Conservation (phyloP, 2,113 vertebrate genomes). For the Sinocyclocheilus anshuiensis region DNA sequence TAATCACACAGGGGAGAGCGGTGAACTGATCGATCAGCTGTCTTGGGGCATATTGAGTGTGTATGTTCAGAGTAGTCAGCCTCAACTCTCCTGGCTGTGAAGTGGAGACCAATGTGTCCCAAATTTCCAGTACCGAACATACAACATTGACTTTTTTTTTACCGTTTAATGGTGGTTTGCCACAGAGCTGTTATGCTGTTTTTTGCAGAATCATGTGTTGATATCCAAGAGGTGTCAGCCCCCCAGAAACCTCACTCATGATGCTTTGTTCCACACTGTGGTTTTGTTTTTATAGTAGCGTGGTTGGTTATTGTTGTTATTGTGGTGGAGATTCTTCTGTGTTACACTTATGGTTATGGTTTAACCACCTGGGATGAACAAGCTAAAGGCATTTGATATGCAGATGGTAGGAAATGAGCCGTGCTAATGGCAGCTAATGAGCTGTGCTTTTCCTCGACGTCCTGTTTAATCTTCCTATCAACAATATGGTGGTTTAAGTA, state of each 20-base stretch:
- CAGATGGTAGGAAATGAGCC: conserved; percentile 16
- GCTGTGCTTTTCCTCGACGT: not conserved
- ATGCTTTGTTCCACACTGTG: no score
- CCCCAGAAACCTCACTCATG: no score
- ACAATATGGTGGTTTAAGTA: not conserved
- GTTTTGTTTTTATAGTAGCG: not conserved
- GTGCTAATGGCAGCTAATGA: not conserved
- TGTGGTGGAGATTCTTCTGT: no score
- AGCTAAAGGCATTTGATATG: conserved; percentile 17
- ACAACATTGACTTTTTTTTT: not conserved
- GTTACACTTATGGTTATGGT: not conserved
- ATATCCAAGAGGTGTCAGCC: no score
- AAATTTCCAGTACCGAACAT: not conserved
- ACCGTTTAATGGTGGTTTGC: not conserved
- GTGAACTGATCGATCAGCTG: conserved; percentile 17
- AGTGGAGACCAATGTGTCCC: not conserved
- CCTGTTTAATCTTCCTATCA: conserved; percentile 16
- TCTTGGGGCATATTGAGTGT: conserved; percentile 21
- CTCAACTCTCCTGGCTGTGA: not conserved
- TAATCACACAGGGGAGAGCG: conserved; percentile 16
- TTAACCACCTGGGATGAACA: conserved; percentile 12
- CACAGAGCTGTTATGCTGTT: not conserved
- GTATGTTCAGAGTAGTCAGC: not conserved
- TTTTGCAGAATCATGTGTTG: not conserved
- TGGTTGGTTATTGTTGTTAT: not conserved